Percentiles rank a stretch among this genome's conserved stretches.
phyloP scores from a whole-genome alignment of 2,888 invertebrate species.

The Polylopha cassiicola region DNA sequence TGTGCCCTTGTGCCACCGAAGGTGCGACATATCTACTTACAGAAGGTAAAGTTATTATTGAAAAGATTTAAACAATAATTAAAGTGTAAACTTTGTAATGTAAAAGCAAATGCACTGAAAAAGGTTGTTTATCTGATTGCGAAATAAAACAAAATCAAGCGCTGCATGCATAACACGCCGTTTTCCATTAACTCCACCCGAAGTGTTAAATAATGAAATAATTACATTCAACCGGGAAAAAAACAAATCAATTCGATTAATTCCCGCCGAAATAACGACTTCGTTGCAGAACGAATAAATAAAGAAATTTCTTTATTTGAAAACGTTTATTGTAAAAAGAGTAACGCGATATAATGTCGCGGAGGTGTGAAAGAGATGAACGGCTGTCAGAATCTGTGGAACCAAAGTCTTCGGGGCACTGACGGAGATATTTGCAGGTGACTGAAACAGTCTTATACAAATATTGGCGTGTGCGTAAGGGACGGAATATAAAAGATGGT shows the following conservation, averaged over 20 bases:
- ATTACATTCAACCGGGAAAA: constrained; percentile 40
- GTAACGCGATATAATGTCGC: constrained; percentile 24
- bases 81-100: no score
- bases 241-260: constrained; percentile 41
- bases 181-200: constrained; percentile 36
- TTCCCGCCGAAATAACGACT: constrained; percentile 41
- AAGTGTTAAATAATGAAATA: constrained; percentile 49
- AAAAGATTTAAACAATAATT: no score
- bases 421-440: constrained; percentile 30
- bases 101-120: constrained; percentile 1
- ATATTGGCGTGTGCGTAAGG: constrained; percentile 28
- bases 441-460: constrained; percentile 29
- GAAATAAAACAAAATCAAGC: constrained; percentile 7
- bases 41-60: no score
- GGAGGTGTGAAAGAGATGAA: constrained; percentile 43
- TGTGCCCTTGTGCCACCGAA: no score
- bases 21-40: no score
- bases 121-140: constrained; percentile 11
- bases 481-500: constrained; percentile 41
- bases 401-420: constrained; percentile 28
- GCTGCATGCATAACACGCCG: constrained; percentile 14
- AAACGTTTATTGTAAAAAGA: constrained; percentile 34
- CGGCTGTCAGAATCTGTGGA: constrained; percentile 26
- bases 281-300: constrained; percentile 35
- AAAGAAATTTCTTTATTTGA: constrained; percentile 45